Evolutionary conservation across 2,888 invertebrate species (phyloP).

Genomic region (Seira ritae): DNA sequence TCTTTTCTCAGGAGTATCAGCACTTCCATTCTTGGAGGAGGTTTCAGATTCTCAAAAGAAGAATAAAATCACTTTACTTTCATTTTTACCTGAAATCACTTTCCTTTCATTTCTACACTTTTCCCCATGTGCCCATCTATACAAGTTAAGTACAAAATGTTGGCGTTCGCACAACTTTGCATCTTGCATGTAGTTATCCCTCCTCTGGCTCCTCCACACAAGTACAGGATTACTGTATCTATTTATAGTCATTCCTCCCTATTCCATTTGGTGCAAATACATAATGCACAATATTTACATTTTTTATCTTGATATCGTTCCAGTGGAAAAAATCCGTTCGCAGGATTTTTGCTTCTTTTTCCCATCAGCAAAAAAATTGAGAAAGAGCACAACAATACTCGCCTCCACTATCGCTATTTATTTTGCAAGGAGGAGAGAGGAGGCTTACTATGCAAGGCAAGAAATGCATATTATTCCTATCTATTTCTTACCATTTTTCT

Average conservation of each 20-base stretch:
- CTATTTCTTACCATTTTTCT: conserved; percentile 33
- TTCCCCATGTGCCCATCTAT: neutral
- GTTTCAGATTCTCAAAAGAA: conserved; percentile 7
- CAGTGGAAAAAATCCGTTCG: neutral
- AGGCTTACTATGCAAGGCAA: too few relatives aligned
- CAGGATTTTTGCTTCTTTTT: too few relatives aligned
- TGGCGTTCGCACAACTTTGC: too few relatives aligned
- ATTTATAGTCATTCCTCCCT: neutral
- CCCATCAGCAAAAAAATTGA: too few relatives aligned
- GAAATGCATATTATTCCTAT: too few relatives aligned
- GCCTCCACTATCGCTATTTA: too few relatives aligned
- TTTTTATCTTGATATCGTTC: neutral
- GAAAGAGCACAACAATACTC: too few relatives aligned
- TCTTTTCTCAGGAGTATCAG: conserved; percentile 27
- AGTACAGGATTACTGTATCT: neutral
- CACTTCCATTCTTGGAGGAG: neutral
- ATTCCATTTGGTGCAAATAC: neutral
- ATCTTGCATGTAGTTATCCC: too few relatives aligned
- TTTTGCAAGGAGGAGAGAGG: too few relatives aligned
- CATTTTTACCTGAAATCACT: conserved; percentile 7
- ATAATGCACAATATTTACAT: neutral
- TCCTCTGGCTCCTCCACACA: too few relatives aligned
- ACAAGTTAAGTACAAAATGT: too few relatives aligned
- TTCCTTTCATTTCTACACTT: conserved; percentile 12
- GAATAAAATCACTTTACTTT: conserved; percentile 2